These are phyloP conservation scores for Oncorhynchus kisutch DNA, from an alignment of 2,113 vertebrate genomes.

Conservation along the genomic window DNA sequence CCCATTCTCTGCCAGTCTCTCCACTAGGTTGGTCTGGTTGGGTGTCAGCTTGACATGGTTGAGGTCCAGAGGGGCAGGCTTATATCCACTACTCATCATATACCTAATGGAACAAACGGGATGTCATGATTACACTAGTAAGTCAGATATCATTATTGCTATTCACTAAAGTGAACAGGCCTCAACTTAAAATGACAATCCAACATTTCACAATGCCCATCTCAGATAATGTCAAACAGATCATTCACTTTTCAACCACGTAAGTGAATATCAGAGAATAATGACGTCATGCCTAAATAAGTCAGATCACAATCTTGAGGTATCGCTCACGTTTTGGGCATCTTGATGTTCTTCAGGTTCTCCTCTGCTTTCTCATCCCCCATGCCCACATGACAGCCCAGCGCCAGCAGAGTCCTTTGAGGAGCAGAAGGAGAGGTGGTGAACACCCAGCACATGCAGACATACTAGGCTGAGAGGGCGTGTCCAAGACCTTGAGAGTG, in stretches of 20 bases:
- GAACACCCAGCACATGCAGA: not conserved
- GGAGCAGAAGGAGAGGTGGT: slow-evolving; percentile 4
- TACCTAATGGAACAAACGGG: slow-evolving; percentile 64
- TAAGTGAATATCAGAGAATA: not conserved
- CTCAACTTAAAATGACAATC: too few relatives aligned
- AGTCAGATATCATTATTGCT: not conserved
- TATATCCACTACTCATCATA: slow-evolving; percentile 86
- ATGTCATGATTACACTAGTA: not conserved
- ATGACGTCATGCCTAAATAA: not conserved
- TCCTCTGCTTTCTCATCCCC: slow-evolving; percentile 92
- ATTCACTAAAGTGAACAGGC: too few relatives aligned
- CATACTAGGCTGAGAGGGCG: slow-evolving; percentile 1
- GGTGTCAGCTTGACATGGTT: slow-evolving; percentile 87
- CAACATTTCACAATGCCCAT: too few relatives aligned
- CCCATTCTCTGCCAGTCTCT: slow-evolving; percentile 88
- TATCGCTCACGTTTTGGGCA: slow-evolving; percentile 86
- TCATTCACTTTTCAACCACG: too few relatives aligned
- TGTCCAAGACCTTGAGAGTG: not conserved
- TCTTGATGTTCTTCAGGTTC: slow-evolving; percentile 87
- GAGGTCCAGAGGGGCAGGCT: slow-evolving; percentile 86
- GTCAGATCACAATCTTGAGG: not conserved
- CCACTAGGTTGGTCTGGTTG: slow-evolving; percentile 88
- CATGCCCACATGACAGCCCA: slow-evolving; percentile 94
- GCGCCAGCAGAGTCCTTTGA: slow-evolving; percentile 83
- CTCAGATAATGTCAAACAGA: too few relatives aligned